Conservation (phyloP, 2,888 invertebrate genomes). For the Chouioia cunea region DNA sequence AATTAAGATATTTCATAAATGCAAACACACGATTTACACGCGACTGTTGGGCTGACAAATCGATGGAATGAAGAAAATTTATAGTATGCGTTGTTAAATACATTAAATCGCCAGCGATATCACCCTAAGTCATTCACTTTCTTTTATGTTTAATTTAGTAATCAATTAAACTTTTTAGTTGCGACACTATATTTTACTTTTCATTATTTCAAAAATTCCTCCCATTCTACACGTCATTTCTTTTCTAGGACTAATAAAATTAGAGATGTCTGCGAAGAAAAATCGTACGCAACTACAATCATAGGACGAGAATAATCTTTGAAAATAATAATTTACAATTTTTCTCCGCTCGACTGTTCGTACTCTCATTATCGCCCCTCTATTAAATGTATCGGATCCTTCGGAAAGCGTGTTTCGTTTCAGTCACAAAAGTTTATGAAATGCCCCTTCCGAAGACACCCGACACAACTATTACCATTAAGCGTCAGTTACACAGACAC, state of each 20-base stretch:
- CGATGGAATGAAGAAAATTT: constrained; percentile 62
- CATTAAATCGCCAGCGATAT: constrained; percentile 65
- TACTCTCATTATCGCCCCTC: constrained; percentile 21
- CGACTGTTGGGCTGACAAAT: constrained; percentile 52
- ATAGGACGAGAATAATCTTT: constrained; percentile 1
- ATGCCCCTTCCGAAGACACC: constrained; percentile 38
- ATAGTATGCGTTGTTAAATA: constrained; percentile 58
- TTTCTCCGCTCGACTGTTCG: constrained; percentile 32
- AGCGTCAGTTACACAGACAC: constrained; percentile 39
- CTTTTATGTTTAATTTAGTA: constrained; percentile 46
- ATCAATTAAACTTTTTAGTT: constrained; percentile 51
- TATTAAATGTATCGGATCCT: constrained; percentile 26
- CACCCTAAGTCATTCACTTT: constrained; percentile 50
- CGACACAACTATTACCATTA: constrained; percentile 29
- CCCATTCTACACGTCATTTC: constrained; percentile 21
- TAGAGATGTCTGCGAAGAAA: constrained; percentile 36
- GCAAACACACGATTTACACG: constrained; percentile 55
- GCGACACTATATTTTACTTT: constrained; percentile 29
- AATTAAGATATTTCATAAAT: constrained; percentile 59
- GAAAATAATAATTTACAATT: constrained; percentile 37
- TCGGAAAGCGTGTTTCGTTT: constrained; percentile 27
- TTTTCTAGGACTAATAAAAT: constrained; percentile 36
- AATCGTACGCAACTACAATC: constrained; percentile 32
- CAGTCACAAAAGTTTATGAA: constrained; percentile 37
- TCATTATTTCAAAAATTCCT: constrained; percentile 33